A percentile compares a stretch with the other conserved stretches of the same genome.
Evolutionary conservation across 2,888 invertebrate genomes (phyloP).

Genomic region (Germaria angustata): DNA sequence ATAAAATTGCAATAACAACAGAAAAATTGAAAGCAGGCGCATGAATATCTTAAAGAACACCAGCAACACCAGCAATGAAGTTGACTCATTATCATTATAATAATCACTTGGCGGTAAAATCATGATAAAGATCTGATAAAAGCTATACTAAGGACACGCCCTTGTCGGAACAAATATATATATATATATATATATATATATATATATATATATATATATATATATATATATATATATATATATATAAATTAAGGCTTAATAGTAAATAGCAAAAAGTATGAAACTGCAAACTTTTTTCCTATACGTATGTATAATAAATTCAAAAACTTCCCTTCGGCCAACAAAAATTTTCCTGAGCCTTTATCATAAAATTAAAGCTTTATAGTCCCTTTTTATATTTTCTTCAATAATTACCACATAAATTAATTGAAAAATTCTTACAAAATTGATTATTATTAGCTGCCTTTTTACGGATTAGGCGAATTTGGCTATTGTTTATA

Average conservation of each 20-base stretch:
- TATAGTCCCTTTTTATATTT: neutral
- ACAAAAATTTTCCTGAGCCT: neutral
- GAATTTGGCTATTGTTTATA: conserved; percentile 1
- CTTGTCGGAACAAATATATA: conserved; percentile 1
- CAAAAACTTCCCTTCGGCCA: conserved; percentile 19
- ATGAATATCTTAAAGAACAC: conserved; percentile 31
- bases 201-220: no score
- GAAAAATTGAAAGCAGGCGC: conserved; percentile 25
- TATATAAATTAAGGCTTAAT: no score
- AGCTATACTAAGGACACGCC: conserved; percentile 53
- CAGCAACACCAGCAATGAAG: conserved; percentile 12
- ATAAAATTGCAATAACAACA: neutral
- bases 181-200: no score
- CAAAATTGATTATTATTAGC: conserved; percentile 16
- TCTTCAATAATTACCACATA: conserved; percentile 37
- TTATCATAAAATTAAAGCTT: neutral
- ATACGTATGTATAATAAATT: no score
- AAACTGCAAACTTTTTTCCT: no score
- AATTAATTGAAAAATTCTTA: conserved; percentile 45
- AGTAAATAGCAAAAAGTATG: no score
- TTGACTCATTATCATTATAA: conserved; percentile 67
- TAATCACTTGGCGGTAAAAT: conserved; percentile 66
- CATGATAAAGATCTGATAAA: conserved; percentile 60
- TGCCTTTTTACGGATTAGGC: neutral
- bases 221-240: no score